A percentile compares a stretch with the other conserved stretches of the same genome.
phyloP scores from a whole-genome alignment of 1,140 invertebrate genomes.

The Eupeodes corollae region DNA sequence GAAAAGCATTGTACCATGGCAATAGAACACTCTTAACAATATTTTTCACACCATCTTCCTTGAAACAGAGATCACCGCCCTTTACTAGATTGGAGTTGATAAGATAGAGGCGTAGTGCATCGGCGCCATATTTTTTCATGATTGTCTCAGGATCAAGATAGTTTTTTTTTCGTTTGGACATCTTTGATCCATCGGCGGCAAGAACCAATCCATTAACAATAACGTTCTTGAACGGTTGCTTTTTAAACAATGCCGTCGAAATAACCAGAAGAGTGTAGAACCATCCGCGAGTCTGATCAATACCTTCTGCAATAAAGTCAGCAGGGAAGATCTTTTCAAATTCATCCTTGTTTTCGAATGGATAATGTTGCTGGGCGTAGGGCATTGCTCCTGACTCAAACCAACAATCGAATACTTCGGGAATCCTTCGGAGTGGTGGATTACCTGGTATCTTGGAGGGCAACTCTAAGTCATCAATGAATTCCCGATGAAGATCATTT shows the following conservation, averaged over 20 bases:
- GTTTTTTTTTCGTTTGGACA: constrained; percentile 97
- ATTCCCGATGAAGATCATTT: constrained; percentile 85
- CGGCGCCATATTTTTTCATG: constrained; percentile 85
- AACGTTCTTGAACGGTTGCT: constrained; percentile 91
- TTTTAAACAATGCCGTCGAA: constrained; percentile 84
- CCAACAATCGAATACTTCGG: constrained; percentile 98
- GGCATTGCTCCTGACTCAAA: constrained; percentile 99
- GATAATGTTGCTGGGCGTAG: constrained; percentile 90
- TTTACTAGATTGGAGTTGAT: constrained; percentile 94
- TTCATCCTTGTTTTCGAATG: constrained; percentile 76
- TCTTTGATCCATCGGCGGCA: constrained; percentile 91
- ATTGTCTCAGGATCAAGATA: constrained; percentile 89
- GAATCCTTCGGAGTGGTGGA: constrained; percentile 64
- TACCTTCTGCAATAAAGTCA: constrained; percentile 95
- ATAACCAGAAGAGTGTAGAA: constrained; percentile 93
- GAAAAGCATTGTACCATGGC: constrained; percentile 96
- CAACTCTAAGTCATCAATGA: constrained; percentile 82
- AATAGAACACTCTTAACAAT: constrained; percentile 92
- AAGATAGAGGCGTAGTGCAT: constrained; percentile 86
- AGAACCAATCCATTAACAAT: constrained; percentile 88
- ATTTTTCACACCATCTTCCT: constrained; percentile 88
- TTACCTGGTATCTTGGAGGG: constrained; percentile 70
- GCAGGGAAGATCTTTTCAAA: constrained; percentile 90
- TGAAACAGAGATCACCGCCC: constrained; percentile 87
- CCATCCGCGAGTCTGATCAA: constrained; percentile 96